Base-by-base conservation (phyloP, 2,888 invertebrate genomes). In the Acanthosepion lycidas region DNA sequence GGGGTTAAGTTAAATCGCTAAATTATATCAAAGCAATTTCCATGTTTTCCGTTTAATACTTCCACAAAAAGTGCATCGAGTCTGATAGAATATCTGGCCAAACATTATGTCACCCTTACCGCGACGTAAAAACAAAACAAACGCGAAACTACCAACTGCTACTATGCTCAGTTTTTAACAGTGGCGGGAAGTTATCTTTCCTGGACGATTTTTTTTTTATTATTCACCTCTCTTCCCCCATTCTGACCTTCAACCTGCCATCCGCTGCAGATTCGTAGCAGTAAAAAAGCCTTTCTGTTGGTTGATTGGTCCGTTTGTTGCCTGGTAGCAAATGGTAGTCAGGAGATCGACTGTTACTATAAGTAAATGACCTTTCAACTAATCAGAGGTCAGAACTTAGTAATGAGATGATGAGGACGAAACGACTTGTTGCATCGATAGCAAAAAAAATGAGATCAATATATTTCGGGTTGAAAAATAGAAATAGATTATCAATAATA, bases 261-360 rank as follows among this genome's bases (percentile, higher is more conserved):
- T 33, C 20, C 59, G 78, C n/a, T 9, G 78, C 78, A 78, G n/a
- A 33, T 78, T 78, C 78, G 33, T 78, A 78, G 78, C 78, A 78
- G 78, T 23, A 64, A 23, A 28, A 28, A 64, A 64, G 64, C 3
- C 28, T 78, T 12, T 78, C 33, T 33, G 78, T n/a, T 78, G 18
- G n/a, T 78, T 78, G 78, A 78, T 78, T 78, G 78, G 78, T 78
- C 33, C n/a, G n/a, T 78, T 78, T 78, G 78, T 78, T 78, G 78
- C 78, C 78, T 78, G 78, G 78, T 78, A 78, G 78, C 78, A 78
- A 78, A 78, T n/a, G 15, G n/a, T 78, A 78, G 78, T 78, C 78
- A 78, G 3, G 12, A 78, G 78, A 33, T 33, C 78, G 78, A n/a
- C 78, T n/a, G 78, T 78, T 78, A 78, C 78, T 78, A 78, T 33